Percentiles rank a stretch among this genome's conserved stretches.
Evolutionary conservation across 2,113 vertebrate species (phyloP).

Genomic region (Clupea harengus): DNA sequence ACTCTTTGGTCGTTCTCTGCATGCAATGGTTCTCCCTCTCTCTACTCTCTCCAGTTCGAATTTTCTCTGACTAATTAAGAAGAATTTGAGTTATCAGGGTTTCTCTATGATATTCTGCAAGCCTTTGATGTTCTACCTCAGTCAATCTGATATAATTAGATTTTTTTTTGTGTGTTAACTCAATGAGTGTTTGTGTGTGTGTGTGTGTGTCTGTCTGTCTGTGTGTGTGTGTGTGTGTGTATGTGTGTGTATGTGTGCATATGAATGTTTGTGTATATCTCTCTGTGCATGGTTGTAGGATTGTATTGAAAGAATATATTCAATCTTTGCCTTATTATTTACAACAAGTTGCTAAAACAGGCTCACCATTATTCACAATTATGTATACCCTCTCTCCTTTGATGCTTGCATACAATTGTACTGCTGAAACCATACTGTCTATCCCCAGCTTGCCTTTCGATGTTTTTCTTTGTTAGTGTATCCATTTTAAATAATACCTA

Average conservation of each 20-base stretch:
- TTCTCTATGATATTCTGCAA: slow-evolving; percentile 62
- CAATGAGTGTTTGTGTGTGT: slow-evolving; percentile 50
- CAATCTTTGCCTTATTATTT: not conserved
- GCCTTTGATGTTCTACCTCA: slow-evolving; percentile 88
- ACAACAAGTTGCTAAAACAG: not conserved
- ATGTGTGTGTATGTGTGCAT: slow-evolving; percentile 30
- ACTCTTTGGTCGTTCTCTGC: not conserved
- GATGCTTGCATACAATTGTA: not conserved
- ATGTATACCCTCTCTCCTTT: not conserved
- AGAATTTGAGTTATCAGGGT: slow-evolving; percentile 81
- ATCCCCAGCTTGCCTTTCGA: not conserved
- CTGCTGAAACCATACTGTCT: not conserved
- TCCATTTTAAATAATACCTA: not conserved
- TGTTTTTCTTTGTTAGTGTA: not conserved
- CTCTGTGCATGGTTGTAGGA: not conserved
- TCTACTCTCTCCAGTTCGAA: slow-evolving; percentile 59
- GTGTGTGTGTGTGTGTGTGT: slow-evolving; percentile 26
- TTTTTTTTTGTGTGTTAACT: slow-evolving; percentile 77
- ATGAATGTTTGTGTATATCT: not conserved
- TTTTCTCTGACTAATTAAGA: slow-evolving; percentile 84
- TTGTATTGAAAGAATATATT: not conserved
- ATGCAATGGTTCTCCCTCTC: slow-evolving; percentile 52
- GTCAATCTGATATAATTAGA: slow-evolving; percentile 87
- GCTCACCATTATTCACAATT: not conserved
- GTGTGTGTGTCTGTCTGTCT: slow-evolving; percentile 4